These are phyloP conservation scores for Lepus americanus DNA, from an alignment of 2,113 vertebrate genomes.

Conservation along the genomic window DNA sequence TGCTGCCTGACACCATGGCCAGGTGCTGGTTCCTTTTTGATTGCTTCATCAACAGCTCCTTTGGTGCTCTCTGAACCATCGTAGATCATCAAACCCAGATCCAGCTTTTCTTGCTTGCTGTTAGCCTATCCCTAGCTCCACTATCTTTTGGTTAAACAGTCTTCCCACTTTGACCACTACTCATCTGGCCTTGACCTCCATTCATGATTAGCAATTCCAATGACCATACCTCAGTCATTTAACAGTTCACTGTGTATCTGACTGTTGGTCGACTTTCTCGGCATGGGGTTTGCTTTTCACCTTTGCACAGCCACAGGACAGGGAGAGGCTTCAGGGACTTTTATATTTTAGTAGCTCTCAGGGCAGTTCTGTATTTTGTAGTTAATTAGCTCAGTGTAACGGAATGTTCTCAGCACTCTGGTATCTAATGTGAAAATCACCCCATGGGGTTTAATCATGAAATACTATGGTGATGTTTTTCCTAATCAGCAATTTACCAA, in stretches of 20 bases:
- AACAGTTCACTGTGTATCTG: no score
- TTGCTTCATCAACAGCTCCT: not conserved
- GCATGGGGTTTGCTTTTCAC: not conserved
- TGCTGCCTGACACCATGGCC: no score
- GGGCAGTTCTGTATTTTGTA: not conserved
- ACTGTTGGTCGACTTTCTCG: not conserved
- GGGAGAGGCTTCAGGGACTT: not conserved
- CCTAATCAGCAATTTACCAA: slow-evolving; percentile 34
- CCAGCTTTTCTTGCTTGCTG: not conserved
- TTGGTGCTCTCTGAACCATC: not conserved
- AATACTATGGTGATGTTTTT: not conserved
- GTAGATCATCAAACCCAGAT: not conserved
- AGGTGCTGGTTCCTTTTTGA: not conserved
- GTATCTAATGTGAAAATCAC: slow-evolving; percentile 28
- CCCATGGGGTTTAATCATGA: not conserved
- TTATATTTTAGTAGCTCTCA: not conserved
- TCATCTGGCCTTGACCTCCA: not conserved
- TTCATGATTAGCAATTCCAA: not conserved
- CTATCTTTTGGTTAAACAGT: not conserved
- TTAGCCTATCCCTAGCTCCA: not conserved
- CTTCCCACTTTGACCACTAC: not conserved
- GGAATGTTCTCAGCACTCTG: not conserved
- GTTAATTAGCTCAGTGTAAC: not conserved
- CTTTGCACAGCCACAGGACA: not conserved
- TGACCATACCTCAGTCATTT: no score